Evolutionary conservation across 2,888 invertebrate genomes (phyloP), one percentile per base, ranked within the genome.

Genomic region (Drosophila suboccidentalis): DNA sequence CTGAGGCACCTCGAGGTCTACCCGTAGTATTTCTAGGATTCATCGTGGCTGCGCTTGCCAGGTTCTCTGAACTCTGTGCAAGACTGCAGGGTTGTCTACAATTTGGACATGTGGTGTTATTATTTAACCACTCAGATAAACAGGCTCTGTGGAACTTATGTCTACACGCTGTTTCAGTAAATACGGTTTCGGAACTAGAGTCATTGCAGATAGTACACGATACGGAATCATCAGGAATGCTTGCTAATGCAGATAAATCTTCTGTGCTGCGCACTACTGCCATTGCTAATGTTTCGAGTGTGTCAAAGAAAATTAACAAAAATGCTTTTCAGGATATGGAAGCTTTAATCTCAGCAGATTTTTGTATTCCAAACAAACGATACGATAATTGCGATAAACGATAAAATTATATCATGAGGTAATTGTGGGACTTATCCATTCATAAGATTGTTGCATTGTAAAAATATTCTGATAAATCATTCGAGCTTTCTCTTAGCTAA

Each of bases 21-120:
- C 39, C 13, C 39, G 8, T 15, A 5, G 15, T 39, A 8, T 39
- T n/a, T 39, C 41, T 10, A 41, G 17, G 10, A 41, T 15, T 39
- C n/a, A 39, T n/a, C 39, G n/a, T 39, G 13, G 15, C 13, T 39
- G 15, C 9, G 9, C 39, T 39, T 39, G 15, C 15, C 15, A 15
- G 6, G 15, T 39, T 39, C 13, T 8, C 15, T 0, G 39, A 39
- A 39, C 2, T 15, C 1, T 13, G 39, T 3, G 15, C 39, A 9
- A 9, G 39, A 15, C 15, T 39, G 39, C 39, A 39, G 8, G 39
- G 6, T 15, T 39, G 39, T 39, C 15, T 39, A 39, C 15, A 39
- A 8, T n/a, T 39, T 39, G 39, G 39, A 39, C 39, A 39, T 39
- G 15, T 39, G 39, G 39, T 39, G 15, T 39, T 39, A 39, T 39